phyloP scores from a whole-genome alignment of 2,797 vertebrate species.

The Myripristis murdjan region DNA sequence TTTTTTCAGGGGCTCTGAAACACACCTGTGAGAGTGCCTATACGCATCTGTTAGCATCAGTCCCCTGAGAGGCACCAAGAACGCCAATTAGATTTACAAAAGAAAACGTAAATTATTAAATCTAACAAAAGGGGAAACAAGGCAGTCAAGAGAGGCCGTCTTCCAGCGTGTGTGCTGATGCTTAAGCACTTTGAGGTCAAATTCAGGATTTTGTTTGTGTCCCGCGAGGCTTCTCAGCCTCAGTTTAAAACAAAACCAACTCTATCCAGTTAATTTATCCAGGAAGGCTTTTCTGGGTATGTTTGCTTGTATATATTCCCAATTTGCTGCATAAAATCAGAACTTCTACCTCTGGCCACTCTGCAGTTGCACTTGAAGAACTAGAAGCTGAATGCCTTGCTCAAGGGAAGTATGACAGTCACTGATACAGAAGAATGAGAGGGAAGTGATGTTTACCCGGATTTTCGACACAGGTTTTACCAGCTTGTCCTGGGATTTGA shows the following conservation, averaged over 20 bases:
- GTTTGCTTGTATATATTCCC: background rate
- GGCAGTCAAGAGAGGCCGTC: background rate
- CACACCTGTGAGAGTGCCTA: no score
- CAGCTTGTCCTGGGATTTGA: no score
- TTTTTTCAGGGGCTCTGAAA: no score
- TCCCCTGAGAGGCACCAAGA: background rate
- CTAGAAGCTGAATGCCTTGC: background rate
- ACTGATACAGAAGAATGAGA: background rate
- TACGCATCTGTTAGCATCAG: no score
- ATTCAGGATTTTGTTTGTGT: background rate
- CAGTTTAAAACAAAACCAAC: constrained; percentile 14
- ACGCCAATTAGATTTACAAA: background rate
- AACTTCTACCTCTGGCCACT: constrained; percentile 1
- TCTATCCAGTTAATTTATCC: constrained; percentile 12
- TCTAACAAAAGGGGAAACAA: background rate
- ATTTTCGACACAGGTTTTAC: no score
- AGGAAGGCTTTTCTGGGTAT: background rate
- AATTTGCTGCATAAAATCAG: no score
- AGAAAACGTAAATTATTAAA: constrained; percentile 16
- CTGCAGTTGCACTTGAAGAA: background rate
- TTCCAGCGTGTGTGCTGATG: background rate
- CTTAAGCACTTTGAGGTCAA: constrained; percentile 5
- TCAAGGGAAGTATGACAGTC: background rate
- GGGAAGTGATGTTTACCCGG: background rate
- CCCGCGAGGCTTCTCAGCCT: background rate